Base-by-base conservation (phyloP, 2,888 invertebrate species). In the Incurvaria masculella region DNA sequence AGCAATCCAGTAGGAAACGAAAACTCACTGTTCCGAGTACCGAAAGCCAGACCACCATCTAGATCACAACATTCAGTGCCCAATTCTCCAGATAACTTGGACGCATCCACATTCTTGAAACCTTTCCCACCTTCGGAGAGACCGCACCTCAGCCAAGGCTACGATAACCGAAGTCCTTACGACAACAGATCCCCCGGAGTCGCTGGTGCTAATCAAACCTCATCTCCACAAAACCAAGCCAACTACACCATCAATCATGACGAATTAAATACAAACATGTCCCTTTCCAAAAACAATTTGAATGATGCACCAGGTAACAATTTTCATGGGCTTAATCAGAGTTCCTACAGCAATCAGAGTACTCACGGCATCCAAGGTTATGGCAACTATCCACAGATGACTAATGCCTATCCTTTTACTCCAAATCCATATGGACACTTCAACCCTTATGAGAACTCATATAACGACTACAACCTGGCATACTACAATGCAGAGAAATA, bases 31-130 rank as follows among this genome's bases (percentile, higher is more conserved):
- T 86, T 86, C 57, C 69, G 85, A 58, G 82, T 85, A 18, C 85
- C 85, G 2, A 85, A 82, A 65, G 84, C 83, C 1, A 75, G 83
- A 55, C 84, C 84, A 23, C 86, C 83, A 23, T 86, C 84, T 4
- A 71, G 85, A 51, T 81, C 79, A 1, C 80, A 78, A 49, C 69
- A 81, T 23, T 68, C 69, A 10, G 75, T 79, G n/a, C 64, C 60
- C 46, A 64, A 63, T 55, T 74, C 80, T 20, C 65, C 68, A 1
- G 78, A 81, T 45, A 63, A 70, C 14, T 48, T 73, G 42, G 81
- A 79, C 55, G 72, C 75, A 52, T 75, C 80, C 6, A 84, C 85
- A 6, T 85, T 85, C 61, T 61, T 85, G 16, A 84, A 85, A 61
- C 85, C 85, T 1, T 83, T 81, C 53, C 85, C 84, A 40, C 83